phyloP scores from a whole-genome alignment of 1,140 invertebrate species.

The Hycleus phaleratus region DNA sequence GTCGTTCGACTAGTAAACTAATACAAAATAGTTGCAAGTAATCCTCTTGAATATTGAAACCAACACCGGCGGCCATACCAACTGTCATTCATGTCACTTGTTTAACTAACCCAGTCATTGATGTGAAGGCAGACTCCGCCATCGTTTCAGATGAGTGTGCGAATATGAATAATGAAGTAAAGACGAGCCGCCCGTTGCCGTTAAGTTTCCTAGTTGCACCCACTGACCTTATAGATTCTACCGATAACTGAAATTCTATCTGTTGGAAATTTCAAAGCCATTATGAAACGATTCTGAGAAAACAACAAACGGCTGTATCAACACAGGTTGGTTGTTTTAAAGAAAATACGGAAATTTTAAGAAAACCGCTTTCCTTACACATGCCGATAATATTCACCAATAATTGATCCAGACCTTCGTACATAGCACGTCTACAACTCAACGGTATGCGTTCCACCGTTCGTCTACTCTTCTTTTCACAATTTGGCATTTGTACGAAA shows the following conservation, averaged over 20 bases:
- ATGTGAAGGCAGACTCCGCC: constrained; percentile 20
- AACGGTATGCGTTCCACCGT: constrained; percentile 35
- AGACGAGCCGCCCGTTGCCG: constrained; percentile 19
- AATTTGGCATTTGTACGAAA: constrained; percentile 44
- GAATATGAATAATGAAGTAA: constrained; percentile 36
- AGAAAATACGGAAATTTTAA: too few relatives aligned
- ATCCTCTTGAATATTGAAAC: constrained; percentile 21
- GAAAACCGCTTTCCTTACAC: too few relatives aligned
- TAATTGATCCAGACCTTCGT: constrained; percentile 35
- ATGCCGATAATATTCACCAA: constrained; percentile 24
- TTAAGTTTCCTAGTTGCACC: neutral
- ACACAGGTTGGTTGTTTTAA: too few relatives aligned
- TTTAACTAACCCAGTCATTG: constrained; percentile 33
- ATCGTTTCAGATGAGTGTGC: constrained; percentile 31
- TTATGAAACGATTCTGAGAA: too few relatives aligned
- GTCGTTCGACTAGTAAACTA: neutral
- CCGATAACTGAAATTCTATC: too few relatives aligned
- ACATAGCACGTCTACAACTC: constrained; percentile 24
- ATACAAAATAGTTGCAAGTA: constrained; percentile 28
- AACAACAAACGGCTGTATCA: too few relatives aligned
- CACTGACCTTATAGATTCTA: neutral
- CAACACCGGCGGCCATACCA: constrained; percentile 34
- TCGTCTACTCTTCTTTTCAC: constrained; percentile 43
- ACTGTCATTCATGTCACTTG: constrained; percentile 35
- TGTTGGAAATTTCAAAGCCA: too few relatives aligned